A percentile compares a stretch with the other conserved stretches of the same genome.
These are phyloP conservation scores for Hemicordylus capensis DNA, from an alignment of 2,113 vertebrate genomes.

Conservation along the genomic window DNA sequence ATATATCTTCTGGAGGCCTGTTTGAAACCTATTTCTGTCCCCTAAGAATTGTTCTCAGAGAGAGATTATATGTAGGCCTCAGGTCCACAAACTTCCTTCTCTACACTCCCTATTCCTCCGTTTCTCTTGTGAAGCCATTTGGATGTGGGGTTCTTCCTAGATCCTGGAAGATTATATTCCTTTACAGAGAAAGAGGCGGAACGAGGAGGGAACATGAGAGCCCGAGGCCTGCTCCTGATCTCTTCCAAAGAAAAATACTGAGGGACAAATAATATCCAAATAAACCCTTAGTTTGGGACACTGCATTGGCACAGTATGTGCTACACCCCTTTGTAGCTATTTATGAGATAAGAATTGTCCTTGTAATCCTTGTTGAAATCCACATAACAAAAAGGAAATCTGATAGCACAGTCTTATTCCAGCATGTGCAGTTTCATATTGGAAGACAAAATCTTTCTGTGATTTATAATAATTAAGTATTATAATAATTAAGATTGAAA, in stretches of 20 bases:
- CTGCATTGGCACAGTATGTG: not conserved
- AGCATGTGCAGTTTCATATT: not conserved
- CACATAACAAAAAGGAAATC: not conserved
- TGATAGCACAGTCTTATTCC: not conserved
- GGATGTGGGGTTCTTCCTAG: not conserved
- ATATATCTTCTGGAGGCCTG: not conserved
- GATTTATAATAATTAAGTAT: not conserved
- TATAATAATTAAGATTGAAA: constrained; percentile 26
- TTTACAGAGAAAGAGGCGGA: not conserved
- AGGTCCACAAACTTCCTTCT: not conserved
- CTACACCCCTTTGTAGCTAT: not conserved
- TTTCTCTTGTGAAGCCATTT: too few species aligned
- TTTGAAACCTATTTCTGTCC: not conserved
- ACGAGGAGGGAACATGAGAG: not conserved
- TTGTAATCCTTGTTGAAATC: not conserved
- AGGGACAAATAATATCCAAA: not conserved
- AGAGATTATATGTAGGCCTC: not conserved
- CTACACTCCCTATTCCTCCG: not conserved
- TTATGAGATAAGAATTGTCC: not conserved
- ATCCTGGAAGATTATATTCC: not conserved
- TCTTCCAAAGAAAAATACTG: not conserved
- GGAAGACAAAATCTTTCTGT: not conserved
- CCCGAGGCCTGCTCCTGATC: not conserved
- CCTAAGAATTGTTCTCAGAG: not conserved
- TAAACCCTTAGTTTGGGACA: not conserved